Evolutionary conservation across 1,140 invertebrate species (phyloP), one percentile per base, ranked within the genome.

Genomic region (Zeugodacus cucurbitae): DNA sequence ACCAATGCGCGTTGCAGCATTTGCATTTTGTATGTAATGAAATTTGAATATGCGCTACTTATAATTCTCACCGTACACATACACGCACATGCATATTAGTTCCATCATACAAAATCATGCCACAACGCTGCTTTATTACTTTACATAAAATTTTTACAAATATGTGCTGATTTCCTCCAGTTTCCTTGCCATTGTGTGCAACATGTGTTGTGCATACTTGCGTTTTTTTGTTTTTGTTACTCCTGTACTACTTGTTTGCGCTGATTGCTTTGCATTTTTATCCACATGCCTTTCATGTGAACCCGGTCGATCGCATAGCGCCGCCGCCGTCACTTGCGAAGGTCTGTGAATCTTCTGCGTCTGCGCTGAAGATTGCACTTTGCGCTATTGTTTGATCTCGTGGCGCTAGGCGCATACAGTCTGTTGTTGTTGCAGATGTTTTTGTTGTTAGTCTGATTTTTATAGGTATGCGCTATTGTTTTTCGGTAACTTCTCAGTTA

Each of bases 191-290:
- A 48, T 82, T 82, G 41, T 29, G n/a, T 54, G n/a, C 37, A 26
- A 82, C 74, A 82, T 82, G 37, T 82, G 74, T 82, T 48, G 41
- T 41, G 20, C 74, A 82, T 29, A 8, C 41, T 26, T 26, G 58
- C 26, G n/a, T n/a, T 82, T 70, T 7, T 32, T 32, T 67, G 62
- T 70, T 62, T n/a, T 70, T 82, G 74, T 26, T 54, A 22, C 41
- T 82, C 26, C 26, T 48, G 41, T 82, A 26, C 34, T 82, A 8
- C 74, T 48, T 48, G 74, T 82, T 48, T 11, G 41, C 26, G 10
- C 74, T 82, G 74, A 82, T 82, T 82, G 74, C 74, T 82, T 82
- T 82, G 70, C 70, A 74, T 74, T 41, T 22, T 74, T 44, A 74
- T 74, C 37, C 37, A n/a, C 37, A 41, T 48, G n/a, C 10, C 7